A percentile compares a stretch with the other conserved stretches of the same genome.
phyloP scores from a whole-genome alignment of 2,797 vertebrate genomes.

The Chrosomus eos region DNA sequence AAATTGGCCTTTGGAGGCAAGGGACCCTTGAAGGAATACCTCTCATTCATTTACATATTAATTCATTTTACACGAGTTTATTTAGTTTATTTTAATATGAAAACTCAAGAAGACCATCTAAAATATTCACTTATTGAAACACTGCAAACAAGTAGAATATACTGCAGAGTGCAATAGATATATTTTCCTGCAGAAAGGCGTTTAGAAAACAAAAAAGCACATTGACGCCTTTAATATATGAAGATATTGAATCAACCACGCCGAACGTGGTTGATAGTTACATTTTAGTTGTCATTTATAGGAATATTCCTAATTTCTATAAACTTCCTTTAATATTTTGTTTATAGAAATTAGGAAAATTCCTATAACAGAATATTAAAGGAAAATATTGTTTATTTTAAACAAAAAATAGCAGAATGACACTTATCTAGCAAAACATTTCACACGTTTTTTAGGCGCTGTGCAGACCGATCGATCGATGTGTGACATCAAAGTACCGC shows the following conservation, averaged over 20 bases:
- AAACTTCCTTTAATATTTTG: no score
- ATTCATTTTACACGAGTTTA: constrained; percentile 56
- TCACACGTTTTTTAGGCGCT: neutral
- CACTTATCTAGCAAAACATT: neutral
- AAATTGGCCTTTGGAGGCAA: constrained; percentile 61
- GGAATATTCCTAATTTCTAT: no score
- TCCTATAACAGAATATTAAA: neutral
- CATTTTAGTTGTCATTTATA: no score
- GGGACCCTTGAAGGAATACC: constrained; percentile 55
- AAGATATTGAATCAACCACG: no score
- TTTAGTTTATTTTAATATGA: constrained; percentile 55
- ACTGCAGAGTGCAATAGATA: constrained; percentile 15
- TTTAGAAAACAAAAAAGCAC: neutral
- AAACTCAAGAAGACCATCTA: constrained; percentile 42
- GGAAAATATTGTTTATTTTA: neutral
- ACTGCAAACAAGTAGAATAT: constrained; percentile 26
- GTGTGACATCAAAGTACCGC: neutral
- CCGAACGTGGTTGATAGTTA: no score
- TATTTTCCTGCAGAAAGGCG: neutral
- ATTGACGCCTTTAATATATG: neutral
- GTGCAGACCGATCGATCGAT: neutral
- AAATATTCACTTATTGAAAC: constrained; percentile 26
- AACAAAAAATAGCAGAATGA: neutral
- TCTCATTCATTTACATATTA: constrained; percentile 61
- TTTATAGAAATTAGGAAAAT: no score